These are phyloP conservation scores for Crocuta crocuta DNA, from an alignment of 2,113 vertebrate species.

Conservation along the genomic window DNA sequence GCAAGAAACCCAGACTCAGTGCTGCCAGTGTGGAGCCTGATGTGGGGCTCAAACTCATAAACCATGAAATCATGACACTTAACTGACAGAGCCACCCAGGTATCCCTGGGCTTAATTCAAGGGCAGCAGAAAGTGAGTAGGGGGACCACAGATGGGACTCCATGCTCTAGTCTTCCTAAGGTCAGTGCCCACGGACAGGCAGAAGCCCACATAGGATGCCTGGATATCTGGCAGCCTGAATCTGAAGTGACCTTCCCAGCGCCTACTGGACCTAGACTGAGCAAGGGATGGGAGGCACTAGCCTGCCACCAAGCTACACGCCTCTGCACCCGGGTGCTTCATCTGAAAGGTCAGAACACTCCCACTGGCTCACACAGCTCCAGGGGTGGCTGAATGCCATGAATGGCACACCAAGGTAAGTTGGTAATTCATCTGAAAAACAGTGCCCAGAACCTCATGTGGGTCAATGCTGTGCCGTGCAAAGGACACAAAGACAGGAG, in stretches of 20 bases:
- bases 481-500: neutral
- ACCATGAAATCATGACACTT: too few relatives aligned
- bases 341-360: neutral
- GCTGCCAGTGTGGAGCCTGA: too few relatives aligned
- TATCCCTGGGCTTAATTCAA: too few relatives aligned
- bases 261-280: neutral
- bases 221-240: neutral
- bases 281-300: neutral
- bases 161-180: neutral
- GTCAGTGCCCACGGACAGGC: neutral
- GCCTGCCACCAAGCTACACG: fast-evolving
- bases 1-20: too few relatives aligned
- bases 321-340: neutral
- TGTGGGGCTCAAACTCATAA: too few relatives aligned
- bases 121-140: neutral
- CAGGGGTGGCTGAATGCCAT: neutral
- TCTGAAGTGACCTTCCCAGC: fast-evolving
- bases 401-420: neutral
- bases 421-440: neutral
- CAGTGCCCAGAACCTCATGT: neutral
- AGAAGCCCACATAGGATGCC: neutral
- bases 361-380: neutral
- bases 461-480: too few relatives aligned
- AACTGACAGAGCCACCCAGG: too few relatives aligned
- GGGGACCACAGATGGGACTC: neutral